phyloP scores from a whole-genome alignment of 2,797 vertebrate species.

The Peromyscus melanophrys region DNA sequence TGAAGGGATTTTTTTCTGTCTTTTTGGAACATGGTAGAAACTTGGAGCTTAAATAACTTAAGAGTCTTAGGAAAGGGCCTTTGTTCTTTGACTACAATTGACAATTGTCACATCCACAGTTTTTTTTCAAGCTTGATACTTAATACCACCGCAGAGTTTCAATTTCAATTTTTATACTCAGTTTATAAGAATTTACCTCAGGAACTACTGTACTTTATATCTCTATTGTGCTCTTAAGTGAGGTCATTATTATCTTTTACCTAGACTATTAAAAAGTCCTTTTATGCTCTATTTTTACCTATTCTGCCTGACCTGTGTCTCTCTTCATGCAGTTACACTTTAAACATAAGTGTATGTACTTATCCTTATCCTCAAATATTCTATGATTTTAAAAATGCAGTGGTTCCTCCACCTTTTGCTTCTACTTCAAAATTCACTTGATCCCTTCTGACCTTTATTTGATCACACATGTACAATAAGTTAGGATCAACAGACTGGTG shows the following conservation, averaged over 20 bases:
- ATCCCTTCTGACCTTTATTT: background rate
- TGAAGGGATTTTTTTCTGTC: background rate
- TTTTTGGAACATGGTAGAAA: background rate
- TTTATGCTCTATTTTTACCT: background rate
- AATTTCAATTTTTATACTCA: background rate
- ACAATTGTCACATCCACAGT: background rate
- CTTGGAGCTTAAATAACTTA: background rate
- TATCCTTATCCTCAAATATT: background rate
- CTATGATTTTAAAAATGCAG: background rate
- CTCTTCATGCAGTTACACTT: background rate
- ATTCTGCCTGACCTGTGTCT: background rate
- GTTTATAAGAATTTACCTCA: background rate
- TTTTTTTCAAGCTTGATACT: background rate
- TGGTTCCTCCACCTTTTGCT: background rate
- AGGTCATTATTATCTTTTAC: background rate
- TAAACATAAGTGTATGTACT: background rate
- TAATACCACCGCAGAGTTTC: background rate
- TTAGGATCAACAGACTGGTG: background rate
- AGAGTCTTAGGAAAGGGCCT: background rate
- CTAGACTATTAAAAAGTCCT: background rate
- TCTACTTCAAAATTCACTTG: background rate
- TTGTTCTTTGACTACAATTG: background rate
- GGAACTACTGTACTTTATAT: constrained; percentile 11
- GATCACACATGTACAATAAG: background rate
- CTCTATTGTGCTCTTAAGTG: background rate